These are phyloP conservation scores for Achatina immaculata DNA, from an alignment of 1,140 invertebrate species.

Conservation along the genomic window DNA sequence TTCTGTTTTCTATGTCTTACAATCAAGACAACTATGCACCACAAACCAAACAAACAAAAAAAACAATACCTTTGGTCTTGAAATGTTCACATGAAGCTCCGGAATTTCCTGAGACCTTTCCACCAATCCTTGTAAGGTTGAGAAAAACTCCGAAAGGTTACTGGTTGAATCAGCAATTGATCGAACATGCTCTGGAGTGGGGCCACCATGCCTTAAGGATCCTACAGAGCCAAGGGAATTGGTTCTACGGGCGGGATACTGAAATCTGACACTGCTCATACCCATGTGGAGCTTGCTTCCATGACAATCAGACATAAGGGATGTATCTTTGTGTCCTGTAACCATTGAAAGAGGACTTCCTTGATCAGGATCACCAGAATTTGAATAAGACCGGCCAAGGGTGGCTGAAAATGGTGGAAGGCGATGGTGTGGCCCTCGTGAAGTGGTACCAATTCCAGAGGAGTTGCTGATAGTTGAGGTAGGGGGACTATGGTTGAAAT, in stretches of 20 bases:
- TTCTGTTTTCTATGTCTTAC: too few species aligned
- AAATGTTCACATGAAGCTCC: slow-evolving; percentile 43
- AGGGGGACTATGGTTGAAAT: slow-evolving; percentile 35
- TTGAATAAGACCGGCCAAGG: slow-evolving; percentile 29
- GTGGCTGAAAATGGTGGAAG: slow-evolving; percentile 27
- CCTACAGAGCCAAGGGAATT: slow-evolving; percentile 25
- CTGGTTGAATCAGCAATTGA: slow-evolving; percentile 54
- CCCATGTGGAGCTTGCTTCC: slow-evolving; percentile 8
- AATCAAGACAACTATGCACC: too few species aligned
- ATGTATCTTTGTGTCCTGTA: slow-evolving; percentile 22
- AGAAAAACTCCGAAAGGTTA: slow-evolving; percentile 51
- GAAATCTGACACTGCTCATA: slow-evolving; percentile 16
- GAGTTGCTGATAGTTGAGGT: slow-evolving; percentile 38
- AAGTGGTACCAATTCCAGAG: not conserved
- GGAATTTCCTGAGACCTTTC: slow-evolving; percentile 48
- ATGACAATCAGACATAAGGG: slow-evolving; percentile 14
- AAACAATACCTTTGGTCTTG: slow-evolving; percentile 36
- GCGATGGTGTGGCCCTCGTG: not conserved
- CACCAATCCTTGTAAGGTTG: slow-evolving; percentile 47
- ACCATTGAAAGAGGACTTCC: slow-evolving; percentile 22
- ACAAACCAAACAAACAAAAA: not conserved
- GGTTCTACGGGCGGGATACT: slow-evolving; percentile 10
- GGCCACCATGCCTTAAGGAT: slow-evolving; percentile 26
- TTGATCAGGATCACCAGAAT: slow-evolving; percentile 22
- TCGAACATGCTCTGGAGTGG: slow-evolving; percentile 27